Evolutionary conservation across 2,888 invertebrate genomes (phyloP).

Genomic region (Pandemis cinnamomeana): DNA sequence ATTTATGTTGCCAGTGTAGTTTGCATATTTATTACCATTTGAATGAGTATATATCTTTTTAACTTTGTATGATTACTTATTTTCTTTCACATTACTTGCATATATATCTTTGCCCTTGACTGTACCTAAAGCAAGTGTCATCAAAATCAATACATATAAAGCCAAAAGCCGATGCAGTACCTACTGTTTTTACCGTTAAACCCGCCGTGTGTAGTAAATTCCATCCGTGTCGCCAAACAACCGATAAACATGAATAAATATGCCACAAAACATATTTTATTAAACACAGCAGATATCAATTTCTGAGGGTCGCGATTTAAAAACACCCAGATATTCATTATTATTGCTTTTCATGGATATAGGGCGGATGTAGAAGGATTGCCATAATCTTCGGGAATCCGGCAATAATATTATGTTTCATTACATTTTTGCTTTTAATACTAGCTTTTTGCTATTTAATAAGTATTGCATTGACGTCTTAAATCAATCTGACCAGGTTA

Average conservation of each 20-base stretch:
- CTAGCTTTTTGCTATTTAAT: no score
- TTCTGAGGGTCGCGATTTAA: constrained; percentile 21
- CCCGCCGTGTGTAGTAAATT: not conserved
- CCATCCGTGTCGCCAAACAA: constrained; percentile 5
- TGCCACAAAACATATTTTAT: constrained; percentile 17
- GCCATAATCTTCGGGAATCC: not conserved
- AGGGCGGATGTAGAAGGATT: not conserved
- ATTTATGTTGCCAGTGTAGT: no score
- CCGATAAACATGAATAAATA: constrained; percentile 17
- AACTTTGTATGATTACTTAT: no score
- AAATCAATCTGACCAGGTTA: no score
- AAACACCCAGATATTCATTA: constrained; percentile 29
- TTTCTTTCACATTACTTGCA: no score
- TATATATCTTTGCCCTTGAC: no score
- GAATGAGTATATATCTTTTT: no score
- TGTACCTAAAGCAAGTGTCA: not conserved
- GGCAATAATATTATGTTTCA: not conserved
- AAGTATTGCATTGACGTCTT: no score
- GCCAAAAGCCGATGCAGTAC: not conserved
- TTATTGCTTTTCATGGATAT: constrained; percentile 9
- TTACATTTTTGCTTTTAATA: no score
- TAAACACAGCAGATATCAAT: constrained; percentile 26
- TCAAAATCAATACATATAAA: not conserved
- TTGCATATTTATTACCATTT: no score
- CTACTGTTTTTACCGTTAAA: not conserved